Conservation (phyloP, 2,113 vertebrate species). For the Oncorhynchus mykiss region DNA sequence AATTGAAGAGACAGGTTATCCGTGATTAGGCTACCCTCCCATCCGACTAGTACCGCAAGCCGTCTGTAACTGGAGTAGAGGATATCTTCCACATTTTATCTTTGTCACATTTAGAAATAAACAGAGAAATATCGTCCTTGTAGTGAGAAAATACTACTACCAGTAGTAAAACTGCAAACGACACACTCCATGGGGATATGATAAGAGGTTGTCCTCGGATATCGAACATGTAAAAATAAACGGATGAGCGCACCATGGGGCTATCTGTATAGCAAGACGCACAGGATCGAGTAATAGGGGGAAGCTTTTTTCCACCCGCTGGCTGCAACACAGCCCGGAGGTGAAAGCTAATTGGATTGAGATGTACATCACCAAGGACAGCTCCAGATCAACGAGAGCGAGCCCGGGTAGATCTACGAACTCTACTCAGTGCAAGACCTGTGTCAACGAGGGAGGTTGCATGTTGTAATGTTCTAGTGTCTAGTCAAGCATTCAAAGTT, state of each 20-base stretch:
- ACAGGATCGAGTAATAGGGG: constrained; percentile 8
- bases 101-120: background rate
- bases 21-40: constrained; percentile 1
- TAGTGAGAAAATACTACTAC: background rate
- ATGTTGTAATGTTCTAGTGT: background rate
- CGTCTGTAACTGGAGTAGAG: background rate
- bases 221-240: constrained; percentile 22
- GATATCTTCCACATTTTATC: constrained; percentile 34
- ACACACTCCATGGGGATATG: constrained; percentile 7
- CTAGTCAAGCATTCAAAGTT: background rate
- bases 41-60: constrained; percentile 6
- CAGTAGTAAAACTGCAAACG: background rate
- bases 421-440: constrained; percentile 15
- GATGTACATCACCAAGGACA: constrained; percentile 72
- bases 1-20: constrained; percentile 28
- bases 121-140: constrained; percentile 2
- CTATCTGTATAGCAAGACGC: constrained; percentile 15
- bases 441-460: background rate
- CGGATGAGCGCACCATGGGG: constrained; percentile 24
- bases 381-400: constrained; percentile 50
- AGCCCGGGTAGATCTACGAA: constrained; percentile 13
- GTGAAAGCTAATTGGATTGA: constrained; percentile 69
- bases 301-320: constrained; percentile 8
- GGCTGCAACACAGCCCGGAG: constrained; percentile 42
- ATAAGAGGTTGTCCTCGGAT: constrained; percentile 16